Conservation (phyloP, 2,113 vertebrate species). For the Mugil cephalus region DNA sequence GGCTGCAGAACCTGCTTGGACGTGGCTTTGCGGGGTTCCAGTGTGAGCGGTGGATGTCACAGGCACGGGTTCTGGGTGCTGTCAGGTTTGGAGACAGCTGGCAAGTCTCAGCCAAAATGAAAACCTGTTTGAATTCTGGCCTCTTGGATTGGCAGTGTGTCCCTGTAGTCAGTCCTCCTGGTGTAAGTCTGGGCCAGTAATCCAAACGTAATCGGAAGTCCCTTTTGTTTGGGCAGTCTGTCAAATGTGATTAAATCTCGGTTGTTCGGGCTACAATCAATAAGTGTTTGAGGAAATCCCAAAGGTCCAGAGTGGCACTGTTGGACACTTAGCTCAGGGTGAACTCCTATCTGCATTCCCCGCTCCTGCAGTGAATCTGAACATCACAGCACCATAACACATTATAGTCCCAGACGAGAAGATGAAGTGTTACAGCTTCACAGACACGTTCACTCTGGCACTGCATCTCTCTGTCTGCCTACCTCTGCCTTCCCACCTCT, state of each 20-base stretch:
- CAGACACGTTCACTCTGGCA: slow-evolving; percentile 73
- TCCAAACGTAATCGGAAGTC: slow-evolving; percentile 40
- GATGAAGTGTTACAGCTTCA: slow-evolving; percentile 58
- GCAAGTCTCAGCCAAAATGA: slow-evolving; percentile 21
- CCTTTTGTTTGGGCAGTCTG: slow-evolving; percentile 7
- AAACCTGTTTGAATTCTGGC: slow-evolving; percentile 38
- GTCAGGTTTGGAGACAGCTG: slow-evolving; percentile 27
- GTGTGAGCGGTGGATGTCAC: slow-evolving; percentile 35
- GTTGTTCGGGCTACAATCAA: neutral
- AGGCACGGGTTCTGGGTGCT: slow-evolving; percentile 1
- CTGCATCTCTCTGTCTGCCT: slow-evolving; percentile 76
- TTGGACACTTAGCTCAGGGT: slow-evolving; percentile 68
- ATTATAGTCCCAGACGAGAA: slow-evolving; percentile 23
- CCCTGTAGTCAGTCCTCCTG: neutral
- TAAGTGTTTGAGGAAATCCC: slow-evolving; percentile 49
- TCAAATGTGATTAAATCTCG: slow-evolving; percentile 26
- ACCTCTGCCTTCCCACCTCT: slow-evolving; percentile 62
- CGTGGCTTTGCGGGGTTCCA: slow-evolving; percentile 64
- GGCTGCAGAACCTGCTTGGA: slow-evolving; percentile 61
- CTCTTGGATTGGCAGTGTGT: neutral
- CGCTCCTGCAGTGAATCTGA: slow-evolving; percentile 43
- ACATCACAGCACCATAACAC: slow-evolving; percentile 39
- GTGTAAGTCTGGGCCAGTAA: slow-evolving; percentile 5
- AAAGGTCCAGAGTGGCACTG: slow-evolving; percentile 51
- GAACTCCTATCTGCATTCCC: slow-evolving; percentile 66